Evolutionary conservation across 1,140 invertebrate genomes (phyloP).

Genomic region (Zaprionus africanus): DNA sequence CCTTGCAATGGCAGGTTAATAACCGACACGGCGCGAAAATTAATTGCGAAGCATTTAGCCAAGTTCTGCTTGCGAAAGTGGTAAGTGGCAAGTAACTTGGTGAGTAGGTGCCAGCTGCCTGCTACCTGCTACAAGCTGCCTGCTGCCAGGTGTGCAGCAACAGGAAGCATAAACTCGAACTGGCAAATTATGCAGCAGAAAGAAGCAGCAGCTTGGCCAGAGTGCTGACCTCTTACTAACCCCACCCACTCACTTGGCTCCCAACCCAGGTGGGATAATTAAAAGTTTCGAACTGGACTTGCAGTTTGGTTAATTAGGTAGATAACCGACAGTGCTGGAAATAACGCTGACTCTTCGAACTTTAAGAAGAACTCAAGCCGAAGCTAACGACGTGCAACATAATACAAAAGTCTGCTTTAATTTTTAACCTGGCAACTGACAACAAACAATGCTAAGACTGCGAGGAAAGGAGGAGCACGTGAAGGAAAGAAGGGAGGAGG

Average conservation of each 20-base stretch:
- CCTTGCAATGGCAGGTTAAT: conserved; percentile 66
- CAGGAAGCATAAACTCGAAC: conserved; percentile 57
- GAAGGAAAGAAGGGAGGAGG: neutral
- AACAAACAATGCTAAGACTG: conserved; percentile 11
- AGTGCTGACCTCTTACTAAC: neutral
- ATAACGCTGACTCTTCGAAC: conserved; percentile 11
- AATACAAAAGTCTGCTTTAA: conserved; percentile 40
- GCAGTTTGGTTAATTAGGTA: conserved; percentile 27
- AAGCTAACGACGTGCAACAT: neutral
- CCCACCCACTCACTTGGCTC: neutral
- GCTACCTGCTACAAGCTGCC: conserved; percentile 18
- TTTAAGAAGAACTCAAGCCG: conserved; percentile 4
- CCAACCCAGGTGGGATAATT: conserved; percentile 30
- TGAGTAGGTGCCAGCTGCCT: conserved; percentile 10
- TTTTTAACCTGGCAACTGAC: conserved; percentile 31
- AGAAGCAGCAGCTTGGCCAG: conserved; percentile 1
- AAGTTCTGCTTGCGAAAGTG: conserved; percentile 27
- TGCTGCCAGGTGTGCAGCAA: conserved; percentile 1
- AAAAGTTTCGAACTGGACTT: conserved; percentile 32
- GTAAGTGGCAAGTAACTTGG: conserved; percentile 20
- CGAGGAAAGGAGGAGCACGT: neutral
- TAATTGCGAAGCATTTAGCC: conserved; percentile 76
- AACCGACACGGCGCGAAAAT: conserved; percentile 76
- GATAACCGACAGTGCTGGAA: conserved; percentile 31
- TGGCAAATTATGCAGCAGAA: conserved; percentile 62